These are phyloP conservation scores for Sceloporus undulatus DNA, from an alignment of 2,113 vertebrate species.

Conservation along the genomic window DNA sequence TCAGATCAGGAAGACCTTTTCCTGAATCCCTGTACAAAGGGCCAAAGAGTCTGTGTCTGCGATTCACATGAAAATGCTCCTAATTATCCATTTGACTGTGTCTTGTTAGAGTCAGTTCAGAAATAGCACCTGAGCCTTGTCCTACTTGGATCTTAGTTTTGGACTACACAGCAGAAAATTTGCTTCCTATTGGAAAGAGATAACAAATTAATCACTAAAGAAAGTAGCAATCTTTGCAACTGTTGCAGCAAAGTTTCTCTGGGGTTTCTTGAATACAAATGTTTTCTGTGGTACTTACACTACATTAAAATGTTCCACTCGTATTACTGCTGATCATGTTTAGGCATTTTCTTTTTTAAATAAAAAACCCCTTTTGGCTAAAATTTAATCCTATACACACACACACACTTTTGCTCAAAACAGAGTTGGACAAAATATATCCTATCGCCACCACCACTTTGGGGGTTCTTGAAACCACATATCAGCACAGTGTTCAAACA, in stretches of 20 bases:
- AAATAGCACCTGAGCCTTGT: not conserved
- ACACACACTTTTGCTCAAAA: too few relatives aligned
- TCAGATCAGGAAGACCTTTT: not conserved
- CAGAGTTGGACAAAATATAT: too few relatives aligned
- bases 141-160: not conserved
- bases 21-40: not conserved
- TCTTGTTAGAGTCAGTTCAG: not conserved
- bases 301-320: not conserved
- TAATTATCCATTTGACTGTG: not conserved
- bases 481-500: too few relatives aligned
- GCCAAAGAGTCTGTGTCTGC: not conserved
- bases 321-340: not conserved
- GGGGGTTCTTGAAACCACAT: too few relatives aligned
- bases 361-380: too few relatives aligned
- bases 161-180: slow-evolving; percentile 9
- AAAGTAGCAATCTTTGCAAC: not conserved
- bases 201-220: slow-evolving; percentile 7
- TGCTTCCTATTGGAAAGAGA: not conserved
- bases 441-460: too few relatives aligned
- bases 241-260: not conserved
- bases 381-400: too few relatives aligned
- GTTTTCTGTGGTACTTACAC: not conserved
- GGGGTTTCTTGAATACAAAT: slow-evolving; percentile 11
- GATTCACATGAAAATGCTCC: not conserved
- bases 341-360: not conserved